Base-by-base conservation (phyloP, 2,797 vertebrate species). In the Acanthurus tractus region DNA sequence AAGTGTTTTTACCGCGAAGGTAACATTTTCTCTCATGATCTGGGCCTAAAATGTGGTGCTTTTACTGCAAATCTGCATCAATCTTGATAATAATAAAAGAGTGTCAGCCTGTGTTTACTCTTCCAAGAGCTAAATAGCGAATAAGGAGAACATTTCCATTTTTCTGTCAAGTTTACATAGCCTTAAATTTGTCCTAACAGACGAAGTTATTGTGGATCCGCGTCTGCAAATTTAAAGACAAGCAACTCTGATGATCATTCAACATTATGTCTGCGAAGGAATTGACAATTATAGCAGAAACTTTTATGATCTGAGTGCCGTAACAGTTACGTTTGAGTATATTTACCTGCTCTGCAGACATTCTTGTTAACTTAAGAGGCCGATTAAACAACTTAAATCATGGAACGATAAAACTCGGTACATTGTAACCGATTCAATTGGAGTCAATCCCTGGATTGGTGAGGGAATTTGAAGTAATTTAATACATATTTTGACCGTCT, bases 281-380 rank as follows among this genome's bases (percentile, higher is more conserved):
- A 52, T 2, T 10, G 29, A 25, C 2, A 22, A 17, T 23, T 13
- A 13, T 40, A 49, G 4, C 34, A 44, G 29, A 14, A 63, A 20
- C 9, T 15, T 1, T 29, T 18, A 11, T 17, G 42, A 20, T 57
- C 8, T 25, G 18, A n/a, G 1, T 20, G 10, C 22, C 29, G 14
- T 20, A 40, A 40, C 8, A 40, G 38, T 40, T 3, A 40, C 34
- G 20, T n/a, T 1, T 66, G 13, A 4, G 55, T 49, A 18, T 8
- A 42, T 48, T 76, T 81, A 95, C 94, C 92, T 94, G 90, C 67
- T 80, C 70, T 53, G 77, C 58, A 23, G 91, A 86, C 81, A 90
- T 89, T 13, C 61, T 88, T 10, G 65, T 45, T 1, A 63, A 66
- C 52, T 25, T 71, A 13, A 22, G 34, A 56, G 50, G 10, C 79